Evolutionary conservation across 2,113 vertebrate species (phyloP), one percentile per base, ranked within the genome.

Genomic region (Lathamus discolor): DNA sequence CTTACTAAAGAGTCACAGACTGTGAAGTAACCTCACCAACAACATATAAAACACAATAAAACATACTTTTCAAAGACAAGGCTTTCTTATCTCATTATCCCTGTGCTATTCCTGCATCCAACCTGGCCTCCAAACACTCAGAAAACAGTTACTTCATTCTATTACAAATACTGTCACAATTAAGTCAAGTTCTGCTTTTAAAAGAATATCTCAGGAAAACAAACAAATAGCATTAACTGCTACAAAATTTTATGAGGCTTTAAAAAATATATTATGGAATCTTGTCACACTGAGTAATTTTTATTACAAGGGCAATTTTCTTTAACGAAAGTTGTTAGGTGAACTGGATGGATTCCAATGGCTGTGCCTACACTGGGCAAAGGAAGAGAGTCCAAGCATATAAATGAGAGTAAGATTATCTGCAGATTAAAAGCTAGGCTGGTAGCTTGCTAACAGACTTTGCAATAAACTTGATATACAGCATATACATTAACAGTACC

Each of bases 281-380:
- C 95, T 93, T 94, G 88, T 94, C 87, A 96, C 93, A 95, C 74
- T 83, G 76, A 96, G 74, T 94, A 90, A 87, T 97, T 95, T 95
- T 97, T 96, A 97, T 94, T 94, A 85, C 80, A 84, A 95, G 93
- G 74, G 77, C 88, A 88, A 92, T 97, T 93, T 95, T 94, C 83
- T 91, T 93, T 96, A 97, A 94, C 94, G 93, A 91, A 96, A 87
- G 84, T 92, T 96, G 93, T 88, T 95, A 85, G 93, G 95, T 89
- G 75, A 94, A 81, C 91, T 96, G 93, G 96, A 96, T 73, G 41
- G 62, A 91, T 94, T 96, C 95, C 95, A 97, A 17, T 39, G 31
- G 62, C 88, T 93, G 49, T 7, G n/a, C 41, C 62, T 90, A 84
- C 20, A 5, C 66, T 43, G 62, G 70, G 81, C 52, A 80, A 86